Conservation (phyloP, 2,888 invertebrate genomes). For the Eilema depressum region DNA sequence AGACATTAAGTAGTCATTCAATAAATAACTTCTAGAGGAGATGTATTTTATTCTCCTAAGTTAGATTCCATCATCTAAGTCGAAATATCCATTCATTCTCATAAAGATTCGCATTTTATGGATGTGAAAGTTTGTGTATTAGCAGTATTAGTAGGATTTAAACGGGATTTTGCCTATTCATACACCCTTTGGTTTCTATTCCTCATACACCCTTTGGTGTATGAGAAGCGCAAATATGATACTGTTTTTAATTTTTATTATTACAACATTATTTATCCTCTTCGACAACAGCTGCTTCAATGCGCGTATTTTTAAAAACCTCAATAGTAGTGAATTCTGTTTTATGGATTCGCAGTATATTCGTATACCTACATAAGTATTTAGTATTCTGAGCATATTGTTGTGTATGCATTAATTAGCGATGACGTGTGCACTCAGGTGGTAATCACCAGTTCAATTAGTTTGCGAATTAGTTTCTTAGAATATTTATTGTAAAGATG, state of each 20-base stretch:
- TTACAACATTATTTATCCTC: background rate
- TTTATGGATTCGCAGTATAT: background rate
- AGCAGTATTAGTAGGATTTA: too few species aligned
- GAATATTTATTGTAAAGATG: slow-evolving; percentile 10
- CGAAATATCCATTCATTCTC: too few species aligned
- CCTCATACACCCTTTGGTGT: too few species aligned
- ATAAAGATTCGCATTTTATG: too few species aligned
- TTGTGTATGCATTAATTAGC: slow-evolving; percentile 25
- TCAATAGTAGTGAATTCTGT: background rate
- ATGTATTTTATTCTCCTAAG: background rate
- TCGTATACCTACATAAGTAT: background rate
- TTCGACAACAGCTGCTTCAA: background rate
- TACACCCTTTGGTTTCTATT: too few species aligned
- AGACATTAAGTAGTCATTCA: background rate
- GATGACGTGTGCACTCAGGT: slow-evolving; percentile 1
- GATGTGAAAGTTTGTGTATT: too few species aligned
- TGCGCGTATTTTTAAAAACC: background rate
- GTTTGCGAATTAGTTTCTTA: slow-evolving; percentile 12
- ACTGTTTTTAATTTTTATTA: background rate
- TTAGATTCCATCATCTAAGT: background rate
- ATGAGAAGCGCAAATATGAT: too few species aligned
- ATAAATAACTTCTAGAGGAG: background rate
- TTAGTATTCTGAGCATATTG: slow-evolving; percentile 12
- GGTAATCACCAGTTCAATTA: slow-evolving; percentile 17
- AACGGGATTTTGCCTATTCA: too few species aligned